These are phyloP conservation scores for Myrmophylax atrothorax DNA, from an alignment of 2,113 vertebrate species.

Conservation along the genomic window DNA sequence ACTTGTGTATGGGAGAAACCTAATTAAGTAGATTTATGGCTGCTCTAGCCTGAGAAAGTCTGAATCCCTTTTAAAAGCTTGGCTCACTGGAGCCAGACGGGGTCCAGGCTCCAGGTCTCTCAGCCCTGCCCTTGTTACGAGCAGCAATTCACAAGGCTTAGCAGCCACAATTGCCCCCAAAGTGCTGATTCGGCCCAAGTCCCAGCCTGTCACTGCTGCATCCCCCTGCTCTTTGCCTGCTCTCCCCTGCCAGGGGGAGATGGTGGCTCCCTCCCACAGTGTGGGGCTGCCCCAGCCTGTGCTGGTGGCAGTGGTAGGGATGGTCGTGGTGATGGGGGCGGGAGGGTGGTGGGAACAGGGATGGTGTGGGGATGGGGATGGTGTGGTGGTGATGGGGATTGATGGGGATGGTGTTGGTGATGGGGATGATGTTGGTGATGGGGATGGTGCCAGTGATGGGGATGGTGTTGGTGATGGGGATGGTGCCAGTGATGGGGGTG, in stretches of 20 bases:
- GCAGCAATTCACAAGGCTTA: slow-evolving; percentile 15
- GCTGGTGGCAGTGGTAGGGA: neutral
- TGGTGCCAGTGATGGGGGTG: too few relatives aligned
- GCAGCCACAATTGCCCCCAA: neutral
- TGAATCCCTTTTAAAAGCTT: slow-evolving; percentile 58
- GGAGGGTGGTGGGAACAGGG: neutral
- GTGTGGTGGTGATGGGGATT: neutral
- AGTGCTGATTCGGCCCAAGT: slow-evolving; percentile 40
- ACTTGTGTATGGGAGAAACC: slow-evolving; percentile 55
- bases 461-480: too few relatives aligned
- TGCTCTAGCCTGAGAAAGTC: slow-evolving; percentile 69
- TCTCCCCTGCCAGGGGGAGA: neutral
- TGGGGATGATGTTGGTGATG: neutral
- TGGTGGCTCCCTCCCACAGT: neutral
- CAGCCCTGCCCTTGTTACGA: slow-evolving; percentile 21
- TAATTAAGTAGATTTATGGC: slow-evolving; percentile 70
- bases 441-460: neutral
- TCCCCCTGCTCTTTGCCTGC: neutral
- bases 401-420: neutral
- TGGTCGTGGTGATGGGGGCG: accelerated
- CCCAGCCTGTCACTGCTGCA: neutral
- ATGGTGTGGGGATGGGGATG: neutral
- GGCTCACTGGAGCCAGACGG: slow-evolving; percentile 26
- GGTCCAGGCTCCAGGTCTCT: slow-evolving; percentile 53
- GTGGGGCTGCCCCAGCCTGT: neutral